Base-by-base conservation (phyloP, 2,113 vertebrate genomes). In the Platichthys flesus region DNA sequence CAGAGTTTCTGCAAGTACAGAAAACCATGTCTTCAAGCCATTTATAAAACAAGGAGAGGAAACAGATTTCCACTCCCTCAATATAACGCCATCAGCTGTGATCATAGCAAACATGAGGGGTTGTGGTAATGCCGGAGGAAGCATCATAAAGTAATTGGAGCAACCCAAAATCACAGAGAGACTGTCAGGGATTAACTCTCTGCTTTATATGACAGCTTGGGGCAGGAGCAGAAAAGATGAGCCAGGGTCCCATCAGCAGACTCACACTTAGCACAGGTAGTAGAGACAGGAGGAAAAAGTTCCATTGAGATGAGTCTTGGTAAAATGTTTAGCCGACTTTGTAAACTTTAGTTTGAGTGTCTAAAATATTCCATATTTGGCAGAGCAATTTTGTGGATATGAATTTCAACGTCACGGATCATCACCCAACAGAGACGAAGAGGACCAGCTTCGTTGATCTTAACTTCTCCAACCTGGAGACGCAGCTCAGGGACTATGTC, bases 401-500 rank as follows among this genome's bases (percentile, higher is more conserved):
- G 68, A 79, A 77, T 56, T 82, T 82, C 3, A 74, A 65, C n/a
- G 23, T 83, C 9, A 51, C 2, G 0, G 61, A 77, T 47, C 14
- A 79, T 66, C 13, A 37, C 14, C 49, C 55, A 57, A 18, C 59
- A n/a, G 78, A 67, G 8, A 40, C 2, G 6, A 70, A 55, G 35
- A 63, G 86, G 49, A 31, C 57, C 51, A n/a, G 35, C 59, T 62
- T 88, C 13, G 13, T 56, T 6, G 81, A 90, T 13, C 14, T 56
- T 6, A 79, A 88, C 56, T 77, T 91, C 42, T 82, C 78, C 8
- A 72, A 81, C 18, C 58, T 94, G 31, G 92, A 94, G 76, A 65
- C 51, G 2, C 92, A 90, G 51, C 82, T 94, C 42, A 90, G 71
- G 78, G 87, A 88, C n/a, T 87, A 89, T 64, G 51, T 88, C 37